Evolutionary conservation across 2,113 vertebrate genomes (phyloP).

Genomic region (Percopsis transmontana): DNA sequence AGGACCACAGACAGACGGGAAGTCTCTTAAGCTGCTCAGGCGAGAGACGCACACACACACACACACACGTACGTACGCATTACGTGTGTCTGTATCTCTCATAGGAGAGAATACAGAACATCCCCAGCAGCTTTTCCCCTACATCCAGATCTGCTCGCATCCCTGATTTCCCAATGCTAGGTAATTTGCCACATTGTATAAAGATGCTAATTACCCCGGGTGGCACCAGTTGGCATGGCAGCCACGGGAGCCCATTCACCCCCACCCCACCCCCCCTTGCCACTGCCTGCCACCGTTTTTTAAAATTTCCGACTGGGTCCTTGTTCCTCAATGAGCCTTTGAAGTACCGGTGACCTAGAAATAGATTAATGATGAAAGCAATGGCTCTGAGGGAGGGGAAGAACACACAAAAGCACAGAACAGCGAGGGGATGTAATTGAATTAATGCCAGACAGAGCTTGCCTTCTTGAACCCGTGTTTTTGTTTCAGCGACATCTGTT

Average conservation of each 20-base stretch:
- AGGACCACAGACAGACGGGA: background rate
- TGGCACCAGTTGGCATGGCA: constrained; percentile 56
- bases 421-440: constrained; percentile 11
- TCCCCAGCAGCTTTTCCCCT: constrained; percentile 3
- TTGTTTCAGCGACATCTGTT: background rate
- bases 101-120: constrained; percentile 35
- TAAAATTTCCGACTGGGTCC: constrained; percentile 46
- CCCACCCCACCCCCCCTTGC: constrained; percentile 58
- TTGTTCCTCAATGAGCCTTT: constrained; percentile 65
- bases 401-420: constrained; percentile 2
- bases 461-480: constrained; percentile 16
- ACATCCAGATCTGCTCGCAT: constrained; percentile 40
- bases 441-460: constrained; percentile 6
- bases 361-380: constrained; percentile 36
- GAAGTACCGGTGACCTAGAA: constrained; percentile 70
- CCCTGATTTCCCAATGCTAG: constrained; percentile 48
- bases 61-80: no score
- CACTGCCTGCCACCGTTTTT: constrained; percentile 26
- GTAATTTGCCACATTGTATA: constrained; percentile 56
- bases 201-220: constrained; percentile 67
- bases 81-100: background rate
- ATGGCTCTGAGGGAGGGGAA: constrained; percentile 3
- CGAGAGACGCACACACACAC: no score
- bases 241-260: constrained; percentile 26
- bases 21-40: background rate